Base-by-base conservation (phyloP, 2,113 vertebrate species). In the Gavia stellata region DNA sequence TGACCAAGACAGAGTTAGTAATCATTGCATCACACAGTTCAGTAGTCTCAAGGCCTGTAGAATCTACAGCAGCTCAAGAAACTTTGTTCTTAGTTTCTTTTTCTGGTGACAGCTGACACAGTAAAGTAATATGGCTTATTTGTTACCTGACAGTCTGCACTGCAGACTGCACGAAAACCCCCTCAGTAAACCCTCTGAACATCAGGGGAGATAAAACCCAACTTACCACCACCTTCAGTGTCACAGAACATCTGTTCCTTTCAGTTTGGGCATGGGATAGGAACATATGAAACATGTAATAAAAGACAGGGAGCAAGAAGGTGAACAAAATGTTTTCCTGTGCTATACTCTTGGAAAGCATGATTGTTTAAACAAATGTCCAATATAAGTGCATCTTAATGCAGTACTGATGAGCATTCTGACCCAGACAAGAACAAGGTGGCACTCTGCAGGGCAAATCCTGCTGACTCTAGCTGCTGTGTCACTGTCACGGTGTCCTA, bases 401-500 rank as follows among this genome's bases (percentile, higher is more conserved):
- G 62, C 65, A 72, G 47, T 9, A 29, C 28, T 42, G 33, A 53
- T 17, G 33, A 94, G 70, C 70, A 59, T 56, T 82, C 58, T 62
- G 77, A 78, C 67, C 67, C 11, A 16, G 65, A 74, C 47, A 56
- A 36, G 68, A 78, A 59, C 66, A 91, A 79, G 53, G 81, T 70
- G 52, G 56, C 73, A 92, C 38, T 77, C 93, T 87, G 92, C 89
- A 91, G 88, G 84, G 55, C 62, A 78, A 90, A 87, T 94, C 77
- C 65, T 97, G 95, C 95, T 92, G 92, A 94, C 81, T 65, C 20
- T n/a, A 91, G 86, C 73, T 92, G 94, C 94, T 95, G 93, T 94
- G 95, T 97, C 96, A 96, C 89, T 81, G 90, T 81, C 63, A 38
- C 24, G 1, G 71, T 93, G 92, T 88, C 84, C 90, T 87, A 58